Base-by-base conservation (phyloP, 2,888 invertebrate genomes). In the Orchesella flavescens region DNA sequence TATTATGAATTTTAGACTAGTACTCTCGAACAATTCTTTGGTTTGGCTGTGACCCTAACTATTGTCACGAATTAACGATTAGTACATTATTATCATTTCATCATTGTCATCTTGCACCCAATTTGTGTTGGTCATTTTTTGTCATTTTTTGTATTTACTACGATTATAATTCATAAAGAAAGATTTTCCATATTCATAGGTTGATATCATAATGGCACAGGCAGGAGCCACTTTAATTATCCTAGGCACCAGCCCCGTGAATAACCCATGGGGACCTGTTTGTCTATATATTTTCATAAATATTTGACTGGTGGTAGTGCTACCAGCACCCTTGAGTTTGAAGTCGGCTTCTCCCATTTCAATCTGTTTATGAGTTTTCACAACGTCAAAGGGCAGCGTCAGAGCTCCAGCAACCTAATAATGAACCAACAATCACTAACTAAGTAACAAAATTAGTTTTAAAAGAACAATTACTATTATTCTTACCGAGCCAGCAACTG, bases 171-270 rank as follows among this genome's bases (percentile, higher is more conserved):
- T 63, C 15, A 83, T 86, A 72, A 96, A 96, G 90, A 95, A 96
- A 83, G 93, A 92, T 90, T 99, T 99, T 87, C 97, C 96, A 90
- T 96, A 96, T 92, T 99, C 99, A 89, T 98, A 99, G 0, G 97
- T 94, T 1, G 97, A 95, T 88, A 99, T 98, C 99, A 99, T 99
- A 44, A 99, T 97, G 0, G 99, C 99, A 91, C 99, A 99, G 0
- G 99, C 98, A 1, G 99, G 99, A 10, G 98, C 97, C 1, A 99
- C 97, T 92, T 99, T 99, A 17, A 96, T 93, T 84, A 99, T 91
- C 85, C 99, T 92, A 0, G 99, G 99, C 12, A 95, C 93, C 15
- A 98, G 90, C 1, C 99, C 99, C 7, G 95, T 93, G 89, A 95
- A 96, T 59, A 96, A 90, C 1, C 96, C 96, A 85, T 91, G 92